Base-by-base conservation (phyloP, 2,888 invertebrate genomes). In the Cyclophora punctaria region DNA sequence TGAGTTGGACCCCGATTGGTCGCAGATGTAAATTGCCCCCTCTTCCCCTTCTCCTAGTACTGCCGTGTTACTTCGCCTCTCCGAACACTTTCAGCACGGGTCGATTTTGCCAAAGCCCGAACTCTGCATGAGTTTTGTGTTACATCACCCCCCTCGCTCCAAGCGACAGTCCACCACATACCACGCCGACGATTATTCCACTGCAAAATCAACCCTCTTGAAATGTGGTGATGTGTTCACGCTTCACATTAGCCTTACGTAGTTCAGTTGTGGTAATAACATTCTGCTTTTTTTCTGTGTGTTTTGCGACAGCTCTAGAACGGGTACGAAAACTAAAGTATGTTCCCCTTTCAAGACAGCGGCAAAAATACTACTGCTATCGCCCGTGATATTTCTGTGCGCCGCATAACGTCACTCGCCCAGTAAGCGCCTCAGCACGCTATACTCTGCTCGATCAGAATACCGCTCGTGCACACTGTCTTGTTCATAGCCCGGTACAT, bases 351-450 rank as follows among this genome's bases (percentile, higher is more conserved):
- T 92, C 91, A 93, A 92, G 92, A 92, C 91, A 89, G 92, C 92
- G 84, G 90, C 92, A 89, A 92, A 92, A 91, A 90, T 92, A 86
- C 90, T 93, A 84, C 90, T 93, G 87, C 89, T 93, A 90, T 91
- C 92, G 90, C 92, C 92, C 83, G 92, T 93, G 90, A 92, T 92
- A 90, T 93, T 93, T 92, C 91, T 93, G 87, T 93, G 91, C 90
- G 92, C 92, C 82, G 92, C 92, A 82, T 92, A 89, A 83, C 67
- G 70, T 62, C 64, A 60, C 60, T 55, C 50, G 61, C 71, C 75
- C 81, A 79, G 86, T 87, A 87, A 88, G 88, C 80, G 80, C 70
- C 69, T 69, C 61, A 75, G 86, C 86, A 86, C 83, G 84, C 77
- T 48, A 67, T 72, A 81, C 74, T 78, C 73, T 75, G 78, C 75